Evolutionary conservation across 2,113 vertebrate genomes (phyloP), one percentile per base, ranked within the genome.

Genomic region (Phaetusa simplex): DNA sequence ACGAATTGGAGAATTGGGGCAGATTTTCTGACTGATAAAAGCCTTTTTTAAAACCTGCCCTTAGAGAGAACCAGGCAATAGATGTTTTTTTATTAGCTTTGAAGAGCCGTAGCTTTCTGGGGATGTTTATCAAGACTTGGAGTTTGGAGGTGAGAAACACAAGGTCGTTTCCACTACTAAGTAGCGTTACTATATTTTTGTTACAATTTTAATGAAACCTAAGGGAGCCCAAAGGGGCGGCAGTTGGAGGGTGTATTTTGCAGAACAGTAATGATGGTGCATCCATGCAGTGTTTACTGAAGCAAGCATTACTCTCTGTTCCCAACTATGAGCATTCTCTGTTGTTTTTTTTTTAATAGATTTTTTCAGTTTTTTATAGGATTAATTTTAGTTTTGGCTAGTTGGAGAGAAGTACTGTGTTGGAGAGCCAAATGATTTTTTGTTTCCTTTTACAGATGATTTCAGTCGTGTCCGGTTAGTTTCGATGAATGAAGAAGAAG

Each of bases 391-490:
- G 61, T 73, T 66, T 83, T 74, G 14, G 29, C n/a, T 43, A 4
- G 9, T 19, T 74, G 52, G 47, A 71, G 32, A 21, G 8, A 8
- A 81, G 21, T 55, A 27, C 38, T 6, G 1, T 38, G 5, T 83
- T 76, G 65, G 55, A 91, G 34, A 77, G 19, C 11, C 2, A 16
- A 38, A 19, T 26, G 27, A 0, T 53, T 8, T 76, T 10, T 43
- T 23, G 11, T 91, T 67, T 38, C 47, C 72, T 91, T 95, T 86
- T 16, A 12, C 91, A 99, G 99, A 99, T 95, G 99, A 99, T 94
- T 99, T 99, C 72, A 99, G 99, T 81, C 98, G 99, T 4, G 99
- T 99, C n/a, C 98, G 99, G 52, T 91, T 99, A 42, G 96, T 99
- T 81, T 99, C 99, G 4, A 98, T 99, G 97, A 99, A 99, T 73